Evolutionary conservation across 2,113 vertebrate genomes (phyloP).

Genomic region (Stigmatopora argus): DNA sequence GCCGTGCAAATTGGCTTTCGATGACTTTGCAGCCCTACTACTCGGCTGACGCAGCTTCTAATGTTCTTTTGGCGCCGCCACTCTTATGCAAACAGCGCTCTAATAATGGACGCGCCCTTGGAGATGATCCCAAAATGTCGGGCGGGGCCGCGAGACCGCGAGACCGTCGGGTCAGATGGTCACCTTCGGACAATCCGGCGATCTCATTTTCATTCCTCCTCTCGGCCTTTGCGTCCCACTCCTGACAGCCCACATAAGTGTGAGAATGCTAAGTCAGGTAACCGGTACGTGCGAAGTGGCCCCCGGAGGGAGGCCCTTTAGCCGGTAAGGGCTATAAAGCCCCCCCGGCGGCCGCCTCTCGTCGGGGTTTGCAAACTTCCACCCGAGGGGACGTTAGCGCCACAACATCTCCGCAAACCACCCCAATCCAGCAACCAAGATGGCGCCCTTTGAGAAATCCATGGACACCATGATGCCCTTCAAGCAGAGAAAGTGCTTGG

Average conservation of each 20-base stretch:
- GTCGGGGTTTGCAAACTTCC: conserved; percentile 55
- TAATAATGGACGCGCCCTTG: neutral
- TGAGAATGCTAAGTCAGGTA: conserved; percentile 47
- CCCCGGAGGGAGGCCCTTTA: conserved; percentile 26
- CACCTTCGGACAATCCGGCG: neutral
- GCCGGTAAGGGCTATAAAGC: conserved; percentile 54
- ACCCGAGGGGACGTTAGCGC: conserved; percentile 60
- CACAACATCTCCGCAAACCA: conserved; percentile 29
- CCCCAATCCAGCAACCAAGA: conserved; percentile 34
- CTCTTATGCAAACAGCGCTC: neutral
- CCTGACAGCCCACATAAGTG: conserved; percentile 42
- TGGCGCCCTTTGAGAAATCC: conserved; percentile 74
- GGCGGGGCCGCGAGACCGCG: neutral
- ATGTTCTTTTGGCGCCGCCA: neutral
- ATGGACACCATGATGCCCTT: conserved; percentile 73
- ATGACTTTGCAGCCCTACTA: neutral
- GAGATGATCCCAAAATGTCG: too few species aligned
- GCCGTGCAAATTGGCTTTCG: too few species aligned
- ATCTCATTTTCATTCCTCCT: conserved; percentile 11
- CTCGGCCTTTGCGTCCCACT: neutral
- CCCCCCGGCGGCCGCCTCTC: neutral
- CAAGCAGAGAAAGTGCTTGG: conserved; percentile 76
- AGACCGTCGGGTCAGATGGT: conserved; percentile 25
- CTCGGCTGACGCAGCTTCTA: neutral
- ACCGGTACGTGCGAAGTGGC: conserved; percentile 48